A percentile compares a stretch with the other conserved stretches of the same genome.
Conservation (phyloP, 2,797 vertebrate genomes). For the Manis crassicaudata region DNA sequence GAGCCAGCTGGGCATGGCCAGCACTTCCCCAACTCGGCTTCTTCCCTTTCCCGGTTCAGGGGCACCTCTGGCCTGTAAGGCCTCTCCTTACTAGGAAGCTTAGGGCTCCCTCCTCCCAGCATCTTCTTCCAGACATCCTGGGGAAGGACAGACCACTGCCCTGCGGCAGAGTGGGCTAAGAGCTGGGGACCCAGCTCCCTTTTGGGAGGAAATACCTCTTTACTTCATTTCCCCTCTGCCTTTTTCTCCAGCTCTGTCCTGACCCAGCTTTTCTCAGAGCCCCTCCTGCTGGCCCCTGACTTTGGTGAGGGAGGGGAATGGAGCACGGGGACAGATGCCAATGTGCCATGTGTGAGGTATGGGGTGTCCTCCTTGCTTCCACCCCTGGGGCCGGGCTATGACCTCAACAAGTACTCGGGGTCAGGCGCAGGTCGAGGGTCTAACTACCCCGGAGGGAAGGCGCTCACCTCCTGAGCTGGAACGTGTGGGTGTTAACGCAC, state of each 20-base stretch:
- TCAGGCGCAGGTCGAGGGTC: background rate
- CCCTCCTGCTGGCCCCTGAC: background rate
- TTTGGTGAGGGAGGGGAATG: background rate
- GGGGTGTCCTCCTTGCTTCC: background rate
- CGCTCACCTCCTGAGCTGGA: background rate
- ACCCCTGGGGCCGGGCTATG: background rate
- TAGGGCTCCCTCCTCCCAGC: background rate
- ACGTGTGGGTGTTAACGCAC: background rate
- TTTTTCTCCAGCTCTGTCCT: background rate
- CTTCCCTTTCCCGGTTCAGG: background rate
- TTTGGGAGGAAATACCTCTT: background rate
- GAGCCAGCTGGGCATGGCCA: background rate
- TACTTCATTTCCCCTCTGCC: background rate
- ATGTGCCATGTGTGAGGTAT: background rate
- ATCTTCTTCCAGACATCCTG: background rate
- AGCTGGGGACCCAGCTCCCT: background rate
- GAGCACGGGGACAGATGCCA: background rate
- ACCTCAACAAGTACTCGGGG: background rate
- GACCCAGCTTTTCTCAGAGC: background rate
- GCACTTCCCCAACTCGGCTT: background rate
- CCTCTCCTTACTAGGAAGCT: background rate
- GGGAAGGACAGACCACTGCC: background rate
- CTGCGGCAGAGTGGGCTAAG: background rate
- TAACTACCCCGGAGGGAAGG: background rate
- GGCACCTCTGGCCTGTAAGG: background rate